phyloP scores from a whole-genome alignment of 2,113 vertebrate genomes.

The Forbesichthys agassizii region DNA sequence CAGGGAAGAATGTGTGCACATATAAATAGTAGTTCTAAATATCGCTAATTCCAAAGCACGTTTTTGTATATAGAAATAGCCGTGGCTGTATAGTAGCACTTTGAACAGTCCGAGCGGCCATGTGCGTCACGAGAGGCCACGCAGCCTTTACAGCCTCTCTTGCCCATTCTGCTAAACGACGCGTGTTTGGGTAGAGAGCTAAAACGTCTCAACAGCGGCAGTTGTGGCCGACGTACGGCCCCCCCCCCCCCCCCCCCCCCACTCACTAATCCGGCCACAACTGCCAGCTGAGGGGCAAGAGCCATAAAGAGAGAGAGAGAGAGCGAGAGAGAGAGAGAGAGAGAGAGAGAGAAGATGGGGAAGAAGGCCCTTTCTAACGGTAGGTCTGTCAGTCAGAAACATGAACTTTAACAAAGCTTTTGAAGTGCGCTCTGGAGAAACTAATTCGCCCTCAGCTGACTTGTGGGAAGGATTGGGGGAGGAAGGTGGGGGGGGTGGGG shows the following conservation, averaged over 20 bases:
- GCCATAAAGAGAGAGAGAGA: not conserved
- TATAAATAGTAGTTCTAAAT: too few relatives aligned
- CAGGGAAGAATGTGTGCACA: too few relatives aligned
- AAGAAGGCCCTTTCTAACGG: constrained; percentile 70
- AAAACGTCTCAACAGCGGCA: constrained; percentile 67
- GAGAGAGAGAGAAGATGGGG: constrained; percentile 55
- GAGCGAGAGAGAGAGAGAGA: constrained; percentile 15
- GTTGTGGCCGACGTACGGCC: constrained; percentile 45
- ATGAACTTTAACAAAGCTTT: constrained; percentile 79
- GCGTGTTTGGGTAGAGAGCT: constrained; percentile 28
- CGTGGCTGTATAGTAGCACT: too few relatives aligned
- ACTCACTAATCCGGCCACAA: too few relatives aligned
- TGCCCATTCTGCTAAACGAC: constrained; percentile 18
- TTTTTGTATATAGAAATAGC: too few relatives aligned
- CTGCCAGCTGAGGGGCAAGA: not conserved
- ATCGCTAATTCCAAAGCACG: too few relatives aligned
- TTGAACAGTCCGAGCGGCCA: too few relatives aligned
- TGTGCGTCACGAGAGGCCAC: too few relatives aligned
- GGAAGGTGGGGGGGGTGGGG: constrained; percentile 31
- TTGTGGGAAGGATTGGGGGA: constrained; percentile 1
- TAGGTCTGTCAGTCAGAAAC: constrained; percentile 77
- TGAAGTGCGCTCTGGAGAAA: constrained; percentile 78
- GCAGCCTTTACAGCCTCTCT: constrained; percentile 23
- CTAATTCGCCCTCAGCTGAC: constrained; percentile 71
- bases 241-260: too few relatives aligned